Base-by-base conservation (phyloP, 2,113 vertebrate genomes). In the Lynx canadensis region DNA sequence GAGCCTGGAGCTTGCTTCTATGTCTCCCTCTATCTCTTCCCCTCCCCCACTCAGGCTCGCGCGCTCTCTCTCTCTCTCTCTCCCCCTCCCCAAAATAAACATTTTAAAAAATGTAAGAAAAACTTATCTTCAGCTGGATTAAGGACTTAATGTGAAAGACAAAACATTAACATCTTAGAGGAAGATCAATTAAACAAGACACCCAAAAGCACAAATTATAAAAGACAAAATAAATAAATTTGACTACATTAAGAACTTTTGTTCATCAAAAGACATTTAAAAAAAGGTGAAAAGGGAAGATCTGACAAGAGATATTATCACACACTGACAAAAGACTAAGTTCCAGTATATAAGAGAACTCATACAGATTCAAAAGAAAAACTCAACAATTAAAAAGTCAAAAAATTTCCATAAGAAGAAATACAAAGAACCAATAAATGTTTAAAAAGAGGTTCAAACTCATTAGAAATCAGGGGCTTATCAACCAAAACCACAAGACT, bases 401-500 rank as follows among this genome's bases (percentile, higher is more conserved):
- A 87, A 88, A 48, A 31, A 27, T 48, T 73, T 79, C 69, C 23
- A 52, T 41, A 87, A 66, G 18, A 90, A 76, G 16, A 94, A 90
- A 83, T 63, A 71, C 45, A 74, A 73, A 93, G 52, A 66, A 41
- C 11, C 7, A 78, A 80, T 66, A 80, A 66, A 73, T 7, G 80
- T 71, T 55, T 89, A 33, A 84, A 95, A 78, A 93, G 14, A 89
- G 36, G 27, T 86, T 73, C 25, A 90, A 68, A 66, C n/a, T 95
- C 71, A 89, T 50, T 38, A 93, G 33, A 94, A 94, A 88, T 91
- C 33, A 91, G 76, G 66, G 36, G 68, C 76, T 91, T 91, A 76
- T 45, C 60, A 86, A 74, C 3, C 73, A 71, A 91, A 92, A 82
- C 9, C 21, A 50, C 12, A 65, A 93, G 57, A 87, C 16, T 91